phyloP scores from a whole-genome alignment of 2,888 invertebrate genomes.

The Papilio gigon region DNA sequence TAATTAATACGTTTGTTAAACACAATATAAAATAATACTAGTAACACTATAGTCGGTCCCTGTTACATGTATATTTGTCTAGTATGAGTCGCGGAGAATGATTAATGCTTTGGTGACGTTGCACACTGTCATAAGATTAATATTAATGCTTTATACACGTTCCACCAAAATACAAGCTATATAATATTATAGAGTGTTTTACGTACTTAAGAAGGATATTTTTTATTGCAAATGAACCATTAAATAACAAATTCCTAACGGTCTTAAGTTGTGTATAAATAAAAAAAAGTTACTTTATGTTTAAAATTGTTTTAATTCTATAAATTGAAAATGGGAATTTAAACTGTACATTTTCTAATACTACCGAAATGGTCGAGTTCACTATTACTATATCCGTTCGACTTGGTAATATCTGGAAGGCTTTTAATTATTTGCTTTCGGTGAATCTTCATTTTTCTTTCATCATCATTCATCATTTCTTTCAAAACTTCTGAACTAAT shows the following conservation, averaged over 20 bases:
- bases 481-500: no score
- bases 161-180: conserved; percentile 6
- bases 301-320: no score
- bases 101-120: conserved; percentile 26
- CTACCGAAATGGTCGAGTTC: not conserved
- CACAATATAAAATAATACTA: not conserved
- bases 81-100: conserved; percentile 25
- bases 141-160: conserved; percentile 15
- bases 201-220: no score
- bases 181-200: not conserved
- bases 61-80: conserved; percentile 25
- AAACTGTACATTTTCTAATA: not conserved
- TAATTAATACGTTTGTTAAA: not conserved
- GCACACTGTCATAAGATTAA: conserved; percentile 25
- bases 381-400: not conserved
- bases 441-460: not conserved
- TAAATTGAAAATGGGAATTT: no score
- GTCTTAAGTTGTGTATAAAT: no score
- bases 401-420: not conserved
- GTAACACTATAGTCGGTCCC: conserved; percentile 14
- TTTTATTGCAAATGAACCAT: no score
- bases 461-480: no score
- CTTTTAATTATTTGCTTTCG: not conserved
- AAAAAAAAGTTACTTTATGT: no score
- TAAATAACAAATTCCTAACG: no score